phyloP scores from a whole-genome alignment of 1,140 invertebrate genomes.

The Melitaea cinxia region DNA sequence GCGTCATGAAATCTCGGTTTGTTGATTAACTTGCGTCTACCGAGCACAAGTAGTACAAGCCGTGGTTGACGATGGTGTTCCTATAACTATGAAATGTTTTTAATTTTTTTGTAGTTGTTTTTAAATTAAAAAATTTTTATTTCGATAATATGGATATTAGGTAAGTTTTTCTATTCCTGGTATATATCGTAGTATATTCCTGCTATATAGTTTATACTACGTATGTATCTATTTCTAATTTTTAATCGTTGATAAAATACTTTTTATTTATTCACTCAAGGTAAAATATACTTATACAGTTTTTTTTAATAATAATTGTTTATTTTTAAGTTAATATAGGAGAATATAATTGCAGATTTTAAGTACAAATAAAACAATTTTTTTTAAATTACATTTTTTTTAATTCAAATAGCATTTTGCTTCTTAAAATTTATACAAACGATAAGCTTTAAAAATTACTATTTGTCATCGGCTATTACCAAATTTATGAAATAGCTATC shows the following conservation, averaged over 20 bases:
- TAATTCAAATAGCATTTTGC: too few relatives aligned
- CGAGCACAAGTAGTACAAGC: constrained; percentile 13
- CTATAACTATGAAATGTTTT: constrained; percentile 24
- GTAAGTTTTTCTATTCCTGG: constrained; percentile 30
- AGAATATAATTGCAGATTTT: too few relatives aligned
- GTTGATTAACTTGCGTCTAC: constrained; percentile 41
- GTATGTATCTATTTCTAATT: too few relatives aligned
- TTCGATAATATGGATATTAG: constrained; percentile 26
- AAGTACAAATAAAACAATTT: too few relatives aligned
- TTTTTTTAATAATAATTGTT: too few relatives aligned
- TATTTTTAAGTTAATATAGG: too few relatives aligned
- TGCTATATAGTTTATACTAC: too few relatives aligned
- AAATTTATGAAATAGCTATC: constrained; percentile 20
- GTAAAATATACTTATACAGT: too few relatives aligned
- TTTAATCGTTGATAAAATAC: too few relatives aligned
- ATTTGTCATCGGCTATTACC: not conserved
- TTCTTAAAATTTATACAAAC: not conserved
- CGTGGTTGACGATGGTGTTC: constrained; percentile 19
- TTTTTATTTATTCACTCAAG: too few relatives aligned
- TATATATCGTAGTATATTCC: not conserved
- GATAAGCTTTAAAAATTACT: not conserved
- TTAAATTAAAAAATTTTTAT: not conserved
- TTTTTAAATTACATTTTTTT: too few relatives aligned
- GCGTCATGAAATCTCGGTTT: constrained; percentile 53
- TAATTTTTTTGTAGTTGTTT: constrained; percentile 8